Evolutionary conservation across 2,797 vertebrate genomes (phyloP).

Genomic region (Phataginus tricuspis): DNA sequence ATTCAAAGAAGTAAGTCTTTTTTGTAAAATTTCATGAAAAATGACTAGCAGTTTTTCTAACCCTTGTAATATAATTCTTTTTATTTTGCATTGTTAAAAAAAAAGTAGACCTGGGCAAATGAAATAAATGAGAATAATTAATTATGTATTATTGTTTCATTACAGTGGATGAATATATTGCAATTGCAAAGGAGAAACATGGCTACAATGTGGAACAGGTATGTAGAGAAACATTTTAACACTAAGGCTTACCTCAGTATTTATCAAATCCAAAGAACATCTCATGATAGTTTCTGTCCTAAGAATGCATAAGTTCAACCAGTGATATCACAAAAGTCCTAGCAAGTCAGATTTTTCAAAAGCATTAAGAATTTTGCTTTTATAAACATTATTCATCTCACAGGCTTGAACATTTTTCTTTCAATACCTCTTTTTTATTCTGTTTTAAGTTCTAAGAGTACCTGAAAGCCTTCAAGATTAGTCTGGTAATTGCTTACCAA

Average conservation of each 20-base stretch:
- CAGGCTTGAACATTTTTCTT: slow-evolving; percentile 43
- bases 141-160: slow-evolving; percentile 78
- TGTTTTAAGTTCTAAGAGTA: background rate
- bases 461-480: background rate
- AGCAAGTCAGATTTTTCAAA: background rate
- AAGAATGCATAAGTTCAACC: background rate
- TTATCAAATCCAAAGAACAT: background rate
- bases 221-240: slow-evolving; percentile 67
- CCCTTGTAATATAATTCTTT: slow-evolving; percentile 12
- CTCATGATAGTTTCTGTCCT: background rate
- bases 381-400: background rate
- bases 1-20: slow-evolving; percentile 4
- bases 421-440: background rate
- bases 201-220: slow-evolving; percentile 99
- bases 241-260: background rate
- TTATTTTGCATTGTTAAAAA: slow-evolving; percentile 25
- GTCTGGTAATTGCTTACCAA: background rate
- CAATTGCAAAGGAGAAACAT: slow-evolving; percentile 98
- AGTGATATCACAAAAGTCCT: background rate
- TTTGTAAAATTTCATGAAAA: slow-evolving; percentile 1
- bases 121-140: slow-evolving; percentile 70
- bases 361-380: background rate
- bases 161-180: slow-evolving; percentile 98
- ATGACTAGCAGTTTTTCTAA: background rate
- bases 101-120: background rate